phyloP scores from a whole-genome alignment of 1,140 invertebrate species.

The Octopus bimaculoides region DNA sequence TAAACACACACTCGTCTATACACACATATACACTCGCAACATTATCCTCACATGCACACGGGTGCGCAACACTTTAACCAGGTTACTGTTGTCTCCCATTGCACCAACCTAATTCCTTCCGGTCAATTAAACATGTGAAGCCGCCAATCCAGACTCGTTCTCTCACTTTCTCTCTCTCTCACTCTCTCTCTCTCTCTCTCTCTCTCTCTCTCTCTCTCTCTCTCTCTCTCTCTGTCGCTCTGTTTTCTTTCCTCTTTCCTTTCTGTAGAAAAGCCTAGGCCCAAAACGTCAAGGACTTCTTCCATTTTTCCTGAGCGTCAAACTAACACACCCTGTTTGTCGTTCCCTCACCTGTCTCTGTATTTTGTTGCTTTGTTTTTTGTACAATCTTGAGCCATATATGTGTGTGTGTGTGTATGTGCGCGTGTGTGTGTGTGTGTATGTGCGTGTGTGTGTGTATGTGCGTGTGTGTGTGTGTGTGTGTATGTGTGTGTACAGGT shows the following conservation, averaged over 20 bases:
- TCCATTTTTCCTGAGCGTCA: neutral
- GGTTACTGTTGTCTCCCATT: no score
- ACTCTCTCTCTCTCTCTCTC: neutral
- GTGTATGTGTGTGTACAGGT: constrained; percentile 18
- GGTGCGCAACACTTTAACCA: no score
- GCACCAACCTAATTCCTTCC: no score
- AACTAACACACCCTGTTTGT: neutral
- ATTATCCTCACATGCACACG: no score
- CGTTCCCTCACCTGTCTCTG: neutral
- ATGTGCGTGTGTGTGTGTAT: constrained; percentile 22
- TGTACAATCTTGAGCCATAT: neutral
- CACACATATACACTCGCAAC: no score
- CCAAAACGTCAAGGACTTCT: neutral
- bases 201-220: neutral
- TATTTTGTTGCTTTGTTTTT: neutral
- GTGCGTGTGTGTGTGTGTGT: constrained; percentile 14
- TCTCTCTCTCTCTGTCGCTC: neutral
- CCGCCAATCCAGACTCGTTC: neutral
- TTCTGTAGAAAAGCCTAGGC: neutral
- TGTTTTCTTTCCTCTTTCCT: neutral
- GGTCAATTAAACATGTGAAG: no score
- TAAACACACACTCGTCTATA: no score
- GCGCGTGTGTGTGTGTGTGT: constrained; percentile 18
- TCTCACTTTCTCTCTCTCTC: neutral
- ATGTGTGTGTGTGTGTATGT: constrained; percentile 14